These are phyloP conservation scores for Diarsia brunnea DNA, from an alignment of 2,888 invertebrate species.

Conservation along the genomic window DNA sequence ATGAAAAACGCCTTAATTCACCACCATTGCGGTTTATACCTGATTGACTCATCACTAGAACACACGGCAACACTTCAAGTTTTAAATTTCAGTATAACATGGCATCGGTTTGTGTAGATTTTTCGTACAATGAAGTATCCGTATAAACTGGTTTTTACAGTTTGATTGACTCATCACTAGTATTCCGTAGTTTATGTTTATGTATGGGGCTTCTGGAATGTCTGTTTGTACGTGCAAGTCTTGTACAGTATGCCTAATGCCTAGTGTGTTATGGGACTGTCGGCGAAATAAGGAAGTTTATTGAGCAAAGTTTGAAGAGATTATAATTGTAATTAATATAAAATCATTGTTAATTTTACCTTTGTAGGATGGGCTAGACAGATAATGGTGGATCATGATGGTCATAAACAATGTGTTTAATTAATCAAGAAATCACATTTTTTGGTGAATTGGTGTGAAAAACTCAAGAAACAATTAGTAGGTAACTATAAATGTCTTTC, in stretches of 20 bases:
- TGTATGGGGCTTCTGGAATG: conserved; percentile 41
- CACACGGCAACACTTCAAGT: neutral
- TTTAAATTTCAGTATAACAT: too few relatives aligned
- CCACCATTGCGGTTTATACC: conserved; percentile 45
- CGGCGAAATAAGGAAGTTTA: neutral
- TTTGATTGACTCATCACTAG: neutral
- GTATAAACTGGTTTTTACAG: neutral
- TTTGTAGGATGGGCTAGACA: too few relatives aligned
- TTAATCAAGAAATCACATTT: too few relatives aligned
- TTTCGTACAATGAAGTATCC: neutral
- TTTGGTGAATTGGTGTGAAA: too few relatives aligned
- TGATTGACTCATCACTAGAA: conserved; percentile 51
- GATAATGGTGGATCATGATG: too few relatives aligned
- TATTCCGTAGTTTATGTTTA: neutral
- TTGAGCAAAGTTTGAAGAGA: too few relatives aligned
- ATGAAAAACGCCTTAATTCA: conserved; percentile 32
- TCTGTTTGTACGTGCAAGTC: conserved; percentile 30
- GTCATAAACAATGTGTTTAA: too few relatives aligned
- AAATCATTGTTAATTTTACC: too few relatives aligned
- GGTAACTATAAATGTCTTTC: too few relatives aligned
- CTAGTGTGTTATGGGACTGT: conserved; percentile 9
- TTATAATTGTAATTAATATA: too few relatives aligned
- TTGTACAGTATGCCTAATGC: conserved; percentile 1
- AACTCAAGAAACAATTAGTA: too few relatives aligned
- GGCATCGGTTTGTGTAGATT: too few relatives aligned